phyloP scores from a whole-genome alignment of 30 jellyfish, hydroid and myxozoan genomes.

The Nemopilema nomurai region DNA sequence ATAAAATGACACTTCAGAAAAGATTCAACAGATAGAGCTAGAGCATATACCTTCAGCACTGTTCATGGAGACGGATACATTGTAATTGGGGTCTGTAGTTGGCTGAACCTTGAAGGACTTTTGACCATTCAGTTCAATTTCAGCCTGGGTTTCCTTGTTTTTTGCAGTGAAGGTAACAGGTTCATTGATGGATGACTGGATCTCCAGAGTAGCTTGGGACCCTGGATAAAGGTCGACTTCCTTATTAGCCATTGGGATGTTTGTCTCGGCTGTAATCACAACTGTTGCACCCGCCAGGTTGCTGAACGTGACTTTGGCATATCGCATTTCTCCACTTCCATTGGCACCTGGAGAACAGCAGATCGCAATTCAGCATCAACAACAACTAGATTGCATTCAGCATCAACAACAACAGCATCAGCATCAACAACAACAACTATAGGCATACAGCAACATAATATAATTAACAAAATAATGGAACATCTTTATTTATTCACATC shows the following conservation, averaged over 20 bases:
- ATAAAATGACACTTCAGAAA: no score
- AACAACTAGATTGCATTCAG: not conserved
- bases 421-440: no score
- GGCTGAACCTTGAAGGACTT: slow-evolving; percentile 78
- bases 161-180: slow-evolving; percentile 92
- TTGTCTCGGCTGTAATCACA: slow-evolving; percentile 85
- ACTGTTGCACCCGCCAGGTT: slow-evolving; percentile 86
- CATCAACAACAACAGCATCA: no score
- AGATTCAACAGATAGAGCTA: no score
- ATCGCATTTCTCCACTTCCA: slow-evolving; percentile 51
- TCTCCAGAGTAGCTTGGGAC: slow-evolving; percentile 88
- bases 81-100: slow-evolving; percentile 61
- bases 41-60: slow-evolving; percentile 64
- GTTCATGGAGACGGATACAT: slow-evolving; percentile 70
- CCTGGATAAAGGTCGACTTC: slow-evolving; percentile 92
- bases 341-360: not conserved
- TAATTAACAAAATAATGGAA: no score
- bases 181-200: slow-evolving; percentile 92
- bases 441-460: no score
- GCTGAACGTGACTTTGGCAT: slow-evolving; percentile 87
- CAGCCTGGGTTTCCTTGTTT: slow-evolving; percentile 44
- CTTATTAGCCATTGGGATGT: slow-evolving; percentile 85
- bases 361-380: not conserved
- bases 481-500: no score
- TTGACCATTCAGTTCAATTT: slow-evolving; percentile 66